These are phyloP conservation scores for Epinotia demarniana DNA, from an alignment of 2,888 invertebrate species.

Conservation along the genomic window DNA sequence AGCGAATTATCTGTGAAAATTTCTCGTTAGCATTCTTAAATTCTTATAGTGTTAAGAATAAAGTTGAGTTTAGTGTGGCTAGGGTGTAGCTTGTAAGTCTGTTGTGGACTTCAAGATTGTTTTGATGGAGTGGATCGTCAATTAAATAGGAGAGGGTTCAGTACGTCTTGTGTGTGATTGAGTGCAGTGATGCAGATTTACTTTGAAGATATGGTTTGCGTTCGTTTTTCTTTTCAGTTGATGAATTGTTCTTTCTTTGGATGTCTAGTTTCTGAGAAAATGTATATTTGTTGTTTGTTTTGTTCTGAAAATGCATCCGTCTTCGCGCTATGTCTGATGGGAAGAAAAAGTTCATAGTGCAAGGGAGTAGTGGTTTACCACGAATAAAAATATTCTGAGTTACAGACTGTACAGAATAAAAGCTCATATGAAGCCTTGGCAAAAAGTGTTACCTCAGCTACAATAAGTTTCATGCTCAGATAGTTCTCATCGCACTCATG, in stretches of 20 bases:
- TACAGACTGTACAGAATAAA: not conserved
- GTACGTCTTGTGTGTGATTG: slow-evolving; percentile 75
- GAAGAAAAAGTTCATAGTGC: slow-evolving; percentile 13
- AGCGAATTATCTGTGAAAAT: slow-evolving; percentile 59
- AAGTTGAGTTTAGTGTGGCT: slow-evolving; percentile 57
- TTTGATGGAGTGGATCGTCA: slow-evolving; percentile 82
- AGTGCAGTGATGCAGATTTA: slow-evolving; percentile 79
- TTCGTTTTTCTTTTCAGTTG: slow-evolving; percentile 50
- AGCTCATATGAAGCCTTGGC: not conserved
- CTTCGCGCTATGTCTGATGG: slow-evolving; percentile 13
- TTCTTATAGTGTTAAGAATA: slow-evolving; percentile 53
- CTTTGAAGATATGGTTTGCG: slow-evolving; percentile 62
- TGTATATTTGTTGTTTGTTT: slow-evolving; percentile 28
- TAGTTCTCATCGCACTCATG: too few relatives aligned
- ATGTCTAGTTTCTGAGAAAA: slow-evolving; percentile 40
- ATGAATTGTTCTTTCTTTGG: slow-evolving; percentile 46
- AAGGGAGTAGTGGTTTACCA: not conserved
- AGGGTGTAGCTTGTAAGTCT: slow-evolving; percentile 50
- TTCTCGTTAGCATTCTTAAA: slow-evolving; percentile 54
- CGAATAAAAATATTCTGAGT: slow-evolving; percentile 8
- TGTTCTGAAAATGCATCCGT: slow-evolving; percentile 35
- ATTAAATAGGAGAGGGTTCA: slow-evolving; percentile 78
- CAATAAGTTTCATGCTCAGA: not conserved
- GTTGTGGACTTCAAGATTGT: slow-evolving; percentile 68
- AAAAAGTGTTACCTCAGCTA: not conserved